Evolutionary conservation across 2,113 vertebrate genomes (phyloP), one percentile per base, ranked within the genome.

Genomic region (Pedionomus torquatus): DNA sequence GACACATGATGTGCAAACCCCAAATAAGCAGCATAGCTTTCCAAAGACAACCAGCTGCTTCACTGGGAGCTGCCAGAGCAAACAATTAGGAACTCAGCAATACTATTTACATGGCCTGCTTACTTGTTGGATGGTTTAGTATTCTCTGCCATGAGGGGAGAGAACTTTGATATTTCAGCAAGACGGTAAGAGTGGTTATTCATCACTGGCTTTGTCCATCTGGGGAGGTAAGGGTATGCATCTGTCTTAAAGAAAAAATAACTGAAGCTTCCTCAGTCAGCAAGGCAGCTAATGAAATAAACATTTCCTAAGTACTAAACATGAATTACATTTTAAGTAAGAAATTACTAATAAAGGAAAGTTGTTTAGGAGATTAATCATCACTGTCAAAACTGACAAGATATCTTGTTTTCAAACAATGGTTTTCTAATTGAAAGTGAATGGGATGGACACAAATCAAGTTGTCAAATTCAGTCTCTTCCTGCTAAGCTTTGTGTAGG

Each of bases 31-130:
- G 44, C 72, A 71, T 2, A 91, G 69, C 69, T 92, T 95, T 97
- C 94, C 96, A 85, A 95, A 96, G 92, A 95, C 86, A 97, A 72
- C 90, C 94, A 93, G 86, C 83, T 95, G 76, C 86, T 89, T 92
- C 80, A 72, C 28, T 91, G 61, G 39, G 54, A 94, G 68, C 83
- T 84, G 90, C 92, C 95, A 95, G 95, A 96, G 77, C 77, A 95
- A 96, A 95, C 89, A 94, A 90, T 37, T 75, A 83, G 57, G 54
- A 84, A 84, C 87, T 94, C 71, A 89, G 68, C 43, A 83, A 83
- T 70, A 46, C 52, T 90, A 60, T 95, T 95, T 89, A 92, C 88
- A 93, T 0, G 33, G 63, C 12, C 61, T 86, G 30, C 68, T 86
- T 93, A 88, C 82, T 63, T 5, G 2, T 13, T 61, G 64, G 61